These are phyloP conservation scores for Acanthopagrus latus DNA, from an alignment of 2,797 vertebrate species.

Conservation along the genomic window DNA sequence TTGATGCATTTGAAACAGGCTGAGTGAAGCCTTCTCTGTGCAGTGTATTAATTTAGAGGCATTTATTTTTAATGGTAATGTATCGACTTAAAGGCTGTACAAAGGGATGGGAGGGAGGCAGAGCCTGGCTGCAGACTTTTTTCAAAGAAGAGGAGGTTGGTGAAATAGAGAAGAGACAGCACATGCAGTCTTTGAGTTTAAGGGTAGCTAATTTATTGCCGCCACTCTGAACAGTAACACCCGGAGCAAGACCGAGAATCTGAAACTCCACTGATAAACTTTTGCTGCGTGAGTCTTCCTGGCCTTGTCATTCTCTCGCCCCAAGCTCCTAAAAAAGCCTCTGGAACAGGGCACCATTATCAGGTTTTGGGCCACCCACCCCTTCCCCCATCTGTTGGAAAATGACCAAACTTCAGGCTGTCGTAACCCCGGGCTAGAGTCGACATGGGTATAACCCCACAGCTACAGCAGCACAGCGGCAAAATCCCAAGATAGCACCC, in stretches of 20 bases:
- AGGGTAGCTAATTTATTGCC: conserved; percentile 58
- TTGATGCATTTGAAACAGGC: conserved; percentile 46
- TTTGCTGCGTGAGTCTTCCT: conserved; percentile 41
- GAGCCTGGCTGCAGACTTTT: conserved; percentile 14
- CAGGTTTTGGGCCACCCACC: conserved; percentile 45
- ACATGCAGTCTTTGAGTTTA: conserved; percentile 33
- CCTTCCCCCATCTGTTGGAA: conserved; percentile 59
- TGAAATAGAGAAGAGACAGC: conserved; percentile 31
- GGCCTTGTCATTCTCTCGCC: conserved; percentile 49
- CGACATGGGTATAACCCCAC: conserved; percentile 49
- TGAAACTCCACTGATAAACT: conserved; percentile 65
- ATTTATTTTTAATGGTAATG: conserved; percentile 67
- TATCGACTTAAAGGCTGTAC: conserved; percentile 41
- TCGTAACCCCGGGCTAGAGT: conserved; percentile 40
- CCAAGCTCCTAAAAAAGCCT: conserved; percentile 25
- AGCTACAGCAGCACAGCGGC: conserved; percentile 41
- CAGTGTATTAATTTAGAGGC: conserved; percentile 42
- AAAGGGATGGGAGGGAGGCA: conserved; percentile 21
- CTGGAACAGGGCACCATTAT: conserved; percentile 46
- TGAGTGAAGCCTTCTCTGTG: conserved; percentile 32
- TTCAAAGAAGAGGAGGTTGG: conserved; percentile 6
- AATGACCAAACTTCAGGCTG: conserved; percentile 60
- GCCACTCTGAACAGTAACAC: conserved; percentile 47
- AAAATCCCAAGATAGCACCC: conserved; percentile 64
- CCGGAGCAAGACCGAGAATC: conserved; percentile 45